Percentiles rank a stretch among this genome's conserved stretches.
Conservation (phyloP, 2,797 vertebrate genomes). For the Phrynocephalus vlangalii region DNA sequence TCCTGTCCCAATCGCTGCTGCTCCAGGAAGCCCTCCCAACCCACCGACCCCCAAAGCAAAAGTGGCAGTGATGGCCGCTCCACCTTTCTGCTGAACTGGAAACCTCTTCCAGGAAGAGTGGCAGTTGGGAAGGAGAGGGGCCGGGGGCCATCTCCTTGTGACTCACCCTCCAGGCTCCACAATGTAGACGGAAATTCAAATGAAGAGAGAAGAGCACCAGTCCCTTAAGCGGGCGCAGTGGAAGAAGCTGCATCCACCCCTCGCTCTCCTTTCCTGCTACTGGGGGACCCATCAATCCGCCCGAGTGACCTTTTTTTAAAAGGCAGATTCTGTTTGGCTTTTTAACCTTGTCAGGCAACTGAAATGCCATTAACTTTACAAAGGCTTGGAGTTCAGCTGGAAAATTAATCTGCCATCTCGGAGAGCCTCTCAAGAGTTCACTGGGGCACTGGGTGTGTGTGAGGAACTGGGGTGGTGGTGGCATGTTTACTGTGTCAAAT, state of each 20-base stretch:
- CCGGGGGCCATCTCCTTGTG: neutral
- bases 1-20: neutral
- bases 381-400: slow-evolving; percentile 4
- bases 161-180: neutral
- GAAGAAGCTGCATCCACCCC: neutral
- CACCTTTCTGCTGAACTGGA: no score
- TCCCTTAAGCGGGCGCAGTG: neutral
- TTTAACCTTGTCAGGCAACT: slow-evolving; percentile 41
- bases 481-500: neutral
- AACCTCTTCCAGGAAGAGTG: neutral
- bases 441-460: neutral
- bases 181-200: accelerated
- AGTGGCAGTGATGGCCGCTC: neutral
- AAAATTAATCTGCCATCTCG: slow-evolving; percentile 35
- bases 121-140: neutral
- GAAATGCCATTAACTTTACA: slow-evolving; percentile 24
- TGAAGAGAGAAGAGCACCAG: neutral
- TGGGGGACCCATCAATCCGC: slow-evolving; percentile 12
- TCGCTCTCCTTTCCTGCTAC: slow-evolving; percentile 12
- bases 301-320: neutral
- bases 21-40: no score
- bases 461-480: neutral
- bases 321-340: slow-evolving; percentile 15
- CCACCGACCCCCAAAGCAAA: neutral
- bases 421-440: slow-evolving; percentile 11